These are phyloP conservation scores for Uloborus diversus DNA, from an alignment of 1,140 invertebrate species.

Conservation along the genomic window DNA sequence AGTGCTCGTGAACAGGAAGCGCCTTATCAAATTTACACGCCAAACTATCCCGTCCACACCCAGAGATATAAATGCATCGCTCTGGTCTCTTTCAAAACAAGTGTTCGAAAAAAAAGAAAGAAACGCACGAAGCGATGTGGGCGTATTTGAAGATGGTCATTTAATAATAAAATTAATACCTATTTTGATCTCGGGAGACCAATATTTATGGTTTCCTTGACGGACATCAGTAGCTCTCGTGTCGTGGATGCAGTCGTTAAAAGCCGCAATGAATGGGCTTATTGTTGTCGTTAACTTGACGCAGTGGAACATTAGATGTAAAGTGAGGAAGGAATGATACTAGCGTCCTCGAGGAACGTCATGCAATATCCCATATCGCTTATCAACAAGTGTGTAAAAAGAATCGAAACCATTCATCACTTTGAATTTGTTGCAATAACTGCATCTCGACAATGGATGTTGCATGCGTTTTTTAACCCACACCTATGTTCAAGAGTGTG, in stretches of 20 bases:
- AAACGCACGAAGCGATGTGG: background rate
- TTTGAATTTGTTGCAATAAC: too few relatives aligned
- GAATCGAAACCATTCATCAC: too few relatives aligned
- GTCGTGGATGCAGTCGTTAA: background rate
- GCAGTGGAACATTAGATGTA: too few relatives aligned
- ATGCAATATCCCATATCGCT: too few relatives aligned
- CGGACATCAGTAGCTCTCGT: background rate
- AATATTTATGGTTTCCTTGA: slow-evolving; percentile 32
- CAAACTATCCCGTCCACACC: background rate
- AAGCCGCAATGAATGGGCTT: background rate
- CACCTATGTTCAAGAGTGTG: too few relatives aligned
- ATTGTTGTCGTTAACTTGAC: background rate
- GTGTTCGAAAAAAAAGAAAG: background rate
- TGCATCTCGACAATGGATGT: too few relatives aligned
- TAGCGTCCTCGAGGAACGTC: too few relatives aligned
- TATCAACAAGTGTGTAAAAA: too few relatives aligned
- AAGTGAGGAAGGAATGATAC: too few relatives aligned
- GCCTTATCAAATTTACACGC: slow-evolving; percentile 25
- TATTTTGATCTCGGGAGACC: slow-evolving; percentile 30
- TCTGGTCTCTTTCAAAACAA: background rate
- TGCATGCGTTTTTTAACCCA: too few relatives aligned
- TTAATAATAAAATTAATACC: slow-evolving; percentile 42
- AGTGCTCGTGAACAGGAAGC: too few relatives aligned
- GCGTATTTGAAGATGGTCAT: background rate
- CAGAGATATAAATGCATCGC: background rate